phyloP scores from a whole-genome alignment of 1,140 invertebrate species.

The Lepidostoma basale region DNA sequence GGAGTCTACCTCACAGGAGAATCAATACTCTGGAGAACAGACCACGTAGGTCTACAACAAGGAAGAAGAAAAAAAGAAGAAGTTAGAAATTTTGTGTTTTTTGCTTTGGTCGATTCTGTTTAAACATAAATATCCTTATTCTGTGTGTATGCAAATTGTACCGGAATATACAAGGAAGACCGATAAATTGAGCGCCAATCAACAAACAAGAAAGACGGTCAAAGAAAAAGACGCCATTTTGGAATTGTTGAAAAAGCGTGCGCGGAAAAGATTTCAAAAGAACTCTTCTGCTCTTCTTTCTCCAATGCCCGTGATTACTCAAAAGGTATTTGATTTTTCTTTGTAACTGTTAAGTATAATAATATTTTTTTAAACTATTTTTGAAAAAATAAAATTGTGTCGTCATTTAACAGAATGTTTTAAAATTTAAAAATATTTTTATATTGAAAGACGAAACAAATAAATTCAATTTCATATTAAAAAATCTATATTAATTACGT shows the following conservation, averaged over 20 bases:
- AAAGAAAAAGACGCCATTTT: background rate
- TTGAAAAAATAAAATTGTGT: too few relatives aligned
- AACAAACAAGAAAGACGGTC: background rate
- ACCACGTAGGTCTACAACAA: too few relatives aligned
- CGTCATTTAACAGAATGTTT: too few relatives aligned
- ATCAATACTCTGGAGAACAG: too few relatives aligned
- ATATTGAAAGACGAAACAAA: too few relatives aligned
- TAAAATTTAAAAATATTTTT: too few relatives aligned
- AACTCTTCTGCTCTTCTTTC: background rate
- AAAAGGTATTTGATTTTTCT: conserved; percentile 4
- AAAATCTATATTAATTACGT: too few relatives aligned
- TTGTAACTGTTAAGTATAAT: too few relatives aligned
- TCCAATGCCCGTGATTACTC: background rate
- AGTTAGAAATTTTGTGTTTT: background rate
- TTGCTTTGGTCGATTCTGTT: background rate
- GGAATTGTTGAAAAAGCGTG: background rate
- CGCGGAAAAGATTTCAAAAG: conserved; percentile 2
- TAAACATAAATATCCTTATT: background rate
- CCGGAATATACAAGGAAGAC: background rate
- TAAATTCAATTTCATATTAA: too few relatives aligned
- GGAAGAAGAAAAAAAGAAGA: too few relatives aligned
- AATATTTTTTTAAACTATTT: too few relatives aligned
- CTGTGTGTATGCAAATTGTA: background rate
- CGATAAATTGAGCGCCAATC: background rate
- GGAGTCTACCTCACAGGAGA: too few relatives aligned